A percentile compares a stretch with the other conserved stretches of the same genome.
Conservation (phyloP, 2,113 vertebrate genomes). For the Eurystomus gularis region DNA sequence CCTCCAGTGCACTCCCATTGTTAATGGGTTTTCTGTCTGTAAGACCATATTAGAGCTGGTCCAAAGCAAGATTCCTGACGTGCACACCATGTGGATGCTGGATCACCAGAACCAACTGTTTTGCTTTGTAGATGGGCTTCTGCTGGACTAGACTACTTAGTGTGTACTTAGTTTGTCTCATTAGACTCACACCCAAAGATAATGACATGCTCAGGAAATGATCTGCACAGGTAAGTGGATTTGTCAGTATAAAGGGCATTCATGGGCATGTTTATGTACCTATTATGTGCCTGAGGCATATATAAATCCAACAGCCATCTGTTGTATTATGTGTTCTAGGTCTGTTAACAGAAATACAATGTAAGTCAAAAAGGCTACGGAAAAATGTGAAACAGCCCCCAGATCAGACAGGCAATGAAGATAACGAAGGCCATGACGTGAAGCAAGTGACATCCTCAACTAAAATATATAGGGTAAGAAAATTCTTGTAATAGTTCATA, state of each 20-base stretch:
- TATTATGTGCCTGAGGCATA: neutral
- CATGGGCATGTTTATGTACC: neutral
- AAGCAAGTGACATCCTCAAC: constrained; percentile 94
- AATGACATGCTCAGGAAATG: neutral
- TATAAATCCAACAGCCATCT: neutral
- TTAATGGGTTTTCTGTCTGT: neutral
- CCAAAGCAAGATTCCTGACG: neutral
- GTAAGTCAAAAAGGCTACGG: constrained; percentile 93
- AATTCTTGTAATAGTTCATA: neutral
- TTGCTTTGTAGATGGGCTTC: neutral
- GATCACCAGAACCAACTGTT: neutral
- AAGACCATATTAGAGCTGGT: neutral
- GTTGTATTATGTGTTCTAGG: constrained; percentile 74
- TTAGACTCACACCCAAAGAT: neutral
- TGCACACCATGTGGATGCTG: neutral
- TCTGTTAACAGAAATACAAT: constrained; percentile 96
- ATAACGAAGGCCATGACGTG: constrained; percentile 78
- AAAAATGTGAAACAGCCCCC: constrained; percentile 85
- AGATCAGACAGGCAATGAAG: constrained; percentile 77
- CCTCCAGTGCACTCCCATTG: rapidly evolving
- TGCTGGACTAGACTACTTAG: neutral
- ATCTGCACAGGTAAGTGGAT: neutral
- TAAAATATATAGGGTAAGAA: constrained; percentile 84
- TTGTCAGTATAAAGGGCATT: neutral
- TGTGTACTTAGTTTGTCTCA: neutral